Base-by-base conservation (phyloP, 2,797 vertebrate species). In the Lepilemur septentrionalis region DNA sequence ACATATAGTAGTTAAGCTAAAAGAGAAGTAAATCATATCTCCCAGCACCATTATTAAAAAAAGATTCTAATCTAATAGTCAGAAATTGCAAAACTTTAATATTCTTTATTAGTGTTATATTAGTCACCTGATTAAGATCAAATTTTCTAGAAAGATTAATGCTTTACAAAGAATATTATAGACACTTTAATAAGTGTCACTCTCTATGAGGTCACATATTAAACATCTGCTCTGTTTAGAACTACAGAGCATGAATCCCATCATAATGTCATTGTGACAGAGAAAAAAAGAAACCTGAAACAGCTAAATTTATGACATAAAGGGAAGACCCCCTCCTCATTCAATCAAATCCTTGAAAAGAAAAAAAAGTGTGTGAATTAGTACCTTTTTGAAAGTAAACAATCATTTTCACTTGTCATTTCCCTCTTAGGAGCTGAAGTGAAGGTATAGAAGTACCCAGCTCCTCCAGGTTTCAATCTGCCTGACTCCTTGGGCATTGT, bases 61-160 rank as follows among this genome's bases (percentile, higher is more conserved):
- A 57, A 46, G 32, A 72, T 73, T 72, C 65, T 32, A 85, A 52
- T 65, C 12, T 75, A 65, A 38, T 20, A 48, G 22, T 52, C 30
- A 87, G 57, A 96, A 67, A 81, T 91, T 61, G 13, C 11, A 86
- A 75, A 72, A 50, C 46, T 90, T 96, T 94, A 20, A 20, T 73
- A 81, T 30, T 85, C 55, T 61, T 78, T 83, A 18, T 80, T 76
- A 91, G 43, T 20, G 0, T 91, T 96, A 35, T 65, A n/a, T 91
- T 89, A 43, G 57, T 63, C 43, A 83, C 35, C 35, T 30, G 57
- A 83, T 84, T 83, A 73, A 75, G 67, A 79, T 90, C 4, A 92
- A 28, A 73, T 73, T 89, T 89, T 95, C 78, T 87, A 52, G 23
- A 83, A 86, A 69, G 82, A 70, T 90, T 61, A 63, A 90, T 52